Evolutionary conservation across 2,888 invertebrate species (phyloP), one percentile per base, ranked within the genome.

Genomic region (Pachliopta kotzebuea): DNA sequence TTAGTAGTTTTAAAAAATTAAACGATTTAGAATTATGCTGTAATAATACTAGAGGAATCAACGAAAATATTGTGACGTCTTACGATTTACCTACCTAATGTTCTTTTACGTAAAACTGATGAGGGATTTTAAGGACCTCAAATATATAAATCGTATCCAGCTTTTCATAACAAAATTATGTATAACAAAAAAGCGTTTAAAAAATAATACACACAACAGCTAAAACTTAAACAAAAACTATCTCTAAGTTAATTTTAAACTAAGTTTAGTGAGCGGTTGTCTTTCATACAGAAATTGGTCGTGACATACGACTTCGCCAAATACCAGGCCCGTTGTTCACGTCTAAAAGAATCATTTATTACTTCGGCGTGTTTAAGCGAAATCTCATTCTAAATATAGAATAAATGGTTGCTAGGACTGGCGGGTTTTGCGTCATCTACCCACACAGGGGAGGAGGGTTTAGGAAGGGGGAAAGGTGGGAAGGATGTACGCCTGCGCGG

Each of bases 391-490:
- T 84, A 85, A 79, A 83, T 81, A 86, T 87, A 88, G 76, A 71
- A 67, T 59, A 55, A 62, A 71, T 73, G 77, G 77, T 74, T 74
- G 74, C 72, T 70, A 73, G 76, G 78, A 74, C 73, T 74, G 75
- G 60, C 65, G 75, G 74, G 77, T 70, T 76, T 73, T 88, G 84
- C 90, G 89, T 88, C 89, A 89, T 84, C 80, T 73, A 72, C 85
- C 83, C 81, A 84, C 83, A 77, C 77, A 67, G 76, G 74, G 68
- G 68, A 73, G 50, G 68, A 73, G 67, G 49, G 67, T 69, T 65
- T 67, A 66, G 65, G 71, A 70, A 71, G 67, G 76, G 62, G 66
- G 58, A 54, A 42, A 53, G 65, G 71, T 64, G 55, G 54, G 56
- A 61, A 52, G 57, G 58, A 53, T 54, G 54, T 63, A 76, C 83